phyloP scores from a whole-genome alignment of 2,888 invertebrate species.

The Drosophila niveifrons region DNA sequence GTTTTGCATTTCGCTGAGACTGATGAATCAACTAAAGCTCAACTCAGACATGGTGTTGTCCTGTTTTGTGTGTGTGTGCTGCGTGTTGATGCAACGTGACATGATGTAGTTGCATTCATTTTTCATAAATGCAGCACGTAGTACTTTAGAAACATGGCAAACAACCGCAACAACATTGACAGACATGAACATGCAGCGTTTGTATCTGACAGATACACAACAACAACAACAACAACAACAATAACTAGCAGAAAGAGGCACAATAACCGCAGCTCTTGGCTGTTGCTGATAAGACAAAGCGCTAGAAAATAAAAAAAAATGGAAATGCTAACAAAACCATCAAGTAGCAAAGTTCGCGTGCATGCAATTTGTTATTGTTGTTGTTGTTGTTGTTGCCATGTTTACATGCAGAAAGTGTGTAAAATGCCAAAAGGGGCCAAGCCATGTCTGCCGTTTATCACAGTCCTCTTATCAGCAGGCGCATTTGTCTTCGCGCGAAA shows the following conservation, averaged over 20 bases:
- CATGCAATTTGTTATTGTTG: constrained; percentile 46
- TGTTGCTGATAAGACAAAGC: constrained; percentile 54
- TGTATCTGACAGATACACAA: constrained; percentile 57
- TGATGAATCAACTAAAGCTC: constrained; percentile 32
- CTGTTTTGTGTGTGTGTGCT: constrained; percentile 6
- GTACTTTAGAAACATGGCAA: constrained; percentile 26
- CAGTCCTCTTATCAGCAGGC: constrained; percentile 48
- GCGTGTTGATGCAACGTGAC: constrained; percentile 53
- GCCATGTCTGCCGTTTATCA: constrained; percentile 46
- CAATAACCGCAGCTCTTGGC: not conserved
- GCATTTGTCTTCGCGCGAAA: constrained; percentile 56
- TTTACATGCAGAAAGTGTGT: constrained; percentile 57
- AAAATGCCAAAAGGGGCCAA: constrained; percentile 46
- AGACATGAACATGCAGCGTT: constrained; percentile 40
- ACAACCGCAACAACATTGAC: constrained; percentile 36
- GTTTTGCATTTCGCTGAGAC: constrained; percentile 26
- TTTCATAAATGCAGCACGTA: constrained; percentile 55
- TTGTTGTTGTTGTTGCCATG: constrained; percentile 47
- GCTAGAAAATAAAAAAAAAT: too few relatives aligned
- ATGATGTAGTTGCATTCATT: constrained; percentile 48
- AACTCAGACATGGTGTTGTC: constrained; percentile 20
- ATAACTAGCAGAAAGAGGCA: too few relatives aligned
- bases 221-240: constrained; percentile 18
- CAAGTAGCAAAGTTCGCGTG: constrained; percentile 61
- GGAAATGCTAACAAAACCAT: constrained; percentile 17